Percentiles rank a stretch among this genome's conserved stretches.
Evolutionary conservation across 2,888 invertebrate genomes (phyloP).

Genomic region (Drosophila trichaetosa): DNA sequence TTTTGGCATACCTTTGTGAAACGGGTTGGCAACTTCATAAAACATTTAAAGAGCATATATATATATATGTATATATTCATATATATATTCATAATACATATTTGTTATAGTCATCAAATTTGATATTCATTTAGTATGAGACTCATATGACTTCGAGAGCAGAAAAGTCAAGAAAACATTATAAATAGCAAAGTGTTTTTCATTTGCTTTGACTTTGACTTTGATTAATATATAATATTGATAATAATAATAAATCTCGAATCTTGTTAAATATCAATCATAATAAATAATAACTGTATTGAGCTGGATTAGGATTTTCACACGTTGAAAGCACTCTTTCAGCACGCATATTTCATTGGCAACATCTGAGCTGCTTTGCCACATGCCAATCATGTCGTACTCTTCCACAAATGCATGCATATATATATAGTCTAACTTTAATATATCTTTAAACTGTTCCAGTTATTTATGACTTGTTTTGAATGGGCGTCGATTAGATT

Average conservation of each 20-base stretch:
- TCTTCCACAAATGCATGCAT: no score
- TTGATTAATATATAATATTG: no score
- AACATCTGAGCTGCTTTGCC: not conserved
- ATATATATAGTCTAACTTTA: not conserved
- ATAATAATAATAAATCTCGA: no score
- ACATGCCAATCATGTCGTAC: no score
- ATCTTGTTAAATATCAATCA: no score
- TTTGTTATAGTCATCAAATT: not conserved
- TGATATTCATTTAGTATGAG: not conserved
- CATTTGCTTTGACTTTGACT: no score
- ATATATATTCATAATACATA: not conserved
- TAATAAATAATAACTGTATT: no score
- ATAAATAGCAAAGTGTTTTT: not conserved
- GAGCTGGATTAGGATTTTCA: not conserved
- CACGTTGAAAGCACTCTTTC: not conserved
- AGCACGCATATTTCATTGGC: not conserved
- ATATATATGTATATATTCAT: not conserved
- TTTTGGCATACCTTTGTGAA: slow-evolving; percentile 20
- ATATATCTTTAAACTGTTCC: not conserved
- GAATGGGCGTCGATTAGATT: not conserved
- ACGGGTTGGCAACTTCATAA: not conserved
- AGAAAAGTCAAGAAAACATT: not conserved
- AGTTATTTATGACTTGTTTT: not conserved
- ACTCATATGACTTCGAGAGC: no score
- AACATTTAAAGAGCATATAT: not conserved